Base-by-base conservation (phyloP, 2,888 invertebrate genomes). In the Melolontha melolontha region DNA sequence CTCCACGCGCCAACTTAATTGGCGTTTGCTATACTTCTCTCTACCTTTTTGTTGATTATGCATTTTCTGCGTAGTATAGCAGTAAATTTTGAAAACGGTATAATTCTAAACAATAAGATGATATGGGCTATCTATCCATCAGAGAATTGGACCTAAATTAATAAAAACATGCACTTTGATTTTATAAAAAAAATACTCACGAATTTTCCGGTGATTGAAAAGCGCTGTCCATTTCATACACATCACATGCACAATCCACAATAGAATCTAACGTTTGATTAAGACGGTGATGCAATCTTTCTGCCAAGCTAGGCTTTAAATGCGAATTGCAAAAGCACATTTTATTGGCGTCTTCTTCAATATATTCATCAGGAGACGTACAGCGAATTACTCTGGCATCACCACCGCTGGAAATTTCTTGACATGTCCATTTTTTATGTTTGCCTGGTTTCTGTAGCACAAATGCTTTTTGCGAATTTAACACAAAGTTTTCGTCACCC, bases 211-310 rank as follows among this genome's bases (percentile, higher is more conserved):
- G 59, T 12, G 57, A 59, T 16, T 41, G 27, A 27, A 49, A 17
- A 5, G 27, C 11, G n/a, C 47, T 47, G 5, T 62, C 47, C 29
- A 62, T 39, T n/a, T 57, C 59, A 12, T 59, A 44, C 5, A 41
- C 40, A 8, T 50, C 66, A 50, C 54, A 49, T 41, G 54, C 57
- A 11, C 66, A 66, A 12, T 66, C 67, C 14, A 40, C 22, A 17
- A 50, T 59, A 6, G 63, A 41, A 22, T 71, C 70, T 40, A 74
- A 66, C 27, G 74, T 69, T 55, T 70, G 59, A 50, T 59, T 69
- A 5, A 74, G 64, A 50, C 73, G 64, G 11, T 65, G 64, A 51
- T 74, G 74, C 39, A 75, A 68, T 65, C 71, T 68, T 66, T 72
- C 65, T 17, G 74, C 72, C 63, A 73, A 68, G 47, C 69, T 74